Conservation (phyloP, 1,140 invertebrate genomes). For the Zophobas atratus region DNA sequence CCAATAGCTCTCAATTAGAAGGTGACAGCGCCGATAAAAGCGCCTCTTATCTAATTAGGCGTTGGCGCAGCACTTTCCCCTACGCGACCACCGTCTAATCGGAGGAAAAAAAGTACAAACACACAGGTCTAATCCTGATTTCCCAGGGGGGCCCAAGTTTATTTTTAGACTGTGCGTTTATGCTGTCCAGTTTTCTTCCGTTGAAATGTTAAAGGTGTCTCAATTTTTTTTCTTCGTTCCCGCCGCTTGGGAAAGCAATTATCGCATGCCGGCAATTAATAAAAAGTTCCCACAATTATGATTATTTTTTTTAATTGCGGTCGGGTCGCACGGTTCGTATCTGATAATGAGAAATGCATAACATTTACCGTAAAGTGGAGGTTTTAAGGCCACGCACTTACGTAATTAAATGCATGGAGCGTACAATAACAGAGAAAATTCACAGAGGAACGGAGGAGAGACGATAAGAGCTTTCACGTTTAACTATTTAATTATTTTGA, state of each 20-base stretch:
- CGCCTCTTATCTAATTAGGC: no score
- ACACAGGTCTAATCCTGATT: background rate
- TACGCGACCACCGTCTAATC: no score
- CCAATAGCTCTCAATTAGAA: background rate
- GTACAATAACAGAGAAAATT: conserved; percentile 29
- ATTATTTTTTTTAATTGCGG: conserved; percentile 11
- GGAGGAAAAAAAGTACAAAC: no score
- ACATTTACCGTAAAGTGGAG: conserved; percentile 36
- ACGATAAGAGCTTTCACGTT: conserved; percentile 24
- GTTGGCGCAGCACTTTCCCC: no score
- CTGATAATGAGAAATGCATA: conserved; percentile 49
- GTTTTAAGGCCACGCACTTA: conserved; percentile 36
- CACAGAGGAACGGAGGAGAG: background rate
- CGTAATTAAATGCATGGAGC: conserved; percentile 35
- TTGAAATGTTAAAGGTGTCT: background rate
- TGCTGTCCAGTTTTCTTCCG: conserved; percentile 6
- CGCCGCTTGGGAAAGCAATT: conserved; percentile 8
- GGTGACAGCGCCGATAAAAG: background rate
- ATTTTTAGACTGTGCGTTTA: conserved; percentile 5
- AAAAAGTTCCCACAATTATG: conserved; percentile 26
- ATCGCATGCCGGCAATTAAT: conserved; percentile 13
- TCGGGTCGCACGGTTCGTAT: conserved; percentile 30
- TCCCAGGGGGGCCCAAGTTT: conserved; percentile 8
- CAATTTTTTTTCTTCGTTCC: background rate
- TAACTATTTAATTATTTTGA: conserved; percentile 29